Evolutionary conservation across 2,888 invertebrate species (phyloP).

Genomic region (Eristalinus sepulchralis): DNA sequence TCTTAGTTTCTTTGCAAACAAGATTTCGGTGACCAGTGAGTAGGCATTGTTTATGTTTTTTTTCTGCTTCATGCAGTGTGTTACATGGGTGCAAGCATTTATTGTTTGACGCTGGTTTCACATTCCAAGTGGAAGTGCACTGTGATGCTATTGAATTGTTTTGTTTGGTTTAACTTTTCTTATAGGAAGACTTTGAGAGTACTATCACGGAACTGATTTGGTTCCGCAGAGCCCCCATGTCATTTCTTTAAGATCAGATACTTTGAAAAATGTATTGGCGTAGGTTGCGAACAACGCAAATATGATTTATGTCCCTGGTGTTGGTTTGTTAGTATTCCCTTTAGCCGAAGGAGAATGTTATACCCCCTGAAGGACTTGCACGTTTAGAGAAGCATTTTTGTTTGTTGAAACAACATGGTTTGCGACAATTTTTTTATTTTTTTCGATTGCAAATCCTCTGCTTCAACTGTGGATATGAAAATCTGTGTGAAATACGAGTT

Average conservation of each 20-base stretch:
- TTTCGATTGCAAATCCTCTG: no score
- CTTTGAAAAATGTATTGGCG: background rate
- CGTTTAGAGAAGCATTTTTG: no score
- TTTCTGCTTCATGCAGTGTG: background rate
- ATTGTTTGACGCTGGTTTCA: background rate
- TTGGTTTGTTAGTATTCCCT: background rate
- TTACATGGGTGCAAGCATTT: conserved; percentile 21
- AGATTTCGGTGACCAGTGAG: background rate
- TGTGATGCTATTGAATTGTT: background rate
- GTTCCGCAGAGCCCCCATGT: background rate
- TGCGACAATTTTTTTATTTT: no score
- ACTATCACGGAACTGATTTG: background rate
- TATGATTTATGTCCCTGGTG: background rate
- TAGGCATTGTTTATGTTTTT: conserved; percentile 52
- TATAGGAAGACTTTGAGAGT: background rate
- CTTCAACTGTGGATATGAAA: no score
- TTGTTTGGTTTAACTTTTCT: background rate
- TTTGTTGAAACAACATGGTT: no score
- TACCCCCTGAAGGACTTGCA: no score
- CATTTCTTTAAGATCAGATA: background rate
- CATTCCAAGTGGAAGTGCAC: background rate
- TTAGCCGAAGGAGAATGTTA: background rate
- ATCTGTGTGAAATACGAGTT: no score
- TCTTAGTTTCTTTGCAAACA: background rate
- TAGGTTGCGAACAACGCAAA: background rate